Conservation (phyloP, 1,140 invertebrate species). For the Tetragonula clypearis region DNA sequence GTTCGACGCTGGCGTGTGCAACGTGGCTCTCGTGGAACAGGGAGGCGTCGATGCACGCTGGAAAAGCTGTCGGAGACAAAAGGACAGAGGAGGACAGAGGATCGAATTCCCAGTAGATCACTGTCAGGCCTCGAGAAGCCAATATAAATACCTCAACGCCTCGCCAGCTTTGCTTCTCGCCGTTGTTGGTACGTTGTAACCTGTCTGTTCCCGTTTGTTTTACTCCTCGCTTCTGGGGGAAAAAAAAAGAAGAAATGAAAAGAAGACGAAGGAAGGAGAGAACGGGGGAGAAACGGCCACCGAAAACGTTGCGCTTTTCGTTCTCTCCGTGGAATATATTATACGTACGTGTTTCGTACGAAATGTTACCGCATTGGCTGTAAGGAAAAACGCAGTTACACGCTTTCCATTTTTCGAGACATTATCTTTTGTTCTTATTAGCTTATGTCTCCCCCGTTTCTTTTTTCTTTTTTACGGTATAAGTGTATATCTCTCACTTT, state of each 20-base stretch:
- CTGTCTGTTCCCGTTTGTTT: constrained; percentile 74
- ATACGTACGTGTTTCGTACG: not conserved
- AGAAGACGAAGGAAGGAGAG: no score
- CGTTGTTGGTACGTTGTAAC: constrained; percentile 68
- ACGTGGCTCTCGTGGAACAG: not conserved
- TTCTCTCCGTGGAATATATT: constrained; percentile 11
- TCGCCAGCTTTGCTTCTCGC: constrained; percentile 67
- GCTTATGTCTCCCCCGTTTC: no score
- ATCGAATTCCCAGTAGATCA: constrained; percentile 81
- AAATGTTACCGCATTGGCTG: no score
- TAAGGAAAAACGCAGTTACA: no score
- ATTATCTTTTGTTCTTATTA: no score
- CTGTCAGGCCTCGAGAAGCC: constrained; percentile 80
- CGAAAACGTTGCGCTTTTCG: not conserved
- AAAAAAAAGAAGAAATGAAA: not conserved
- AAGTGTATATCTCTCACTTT: no score
- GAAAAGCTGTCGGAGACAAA: constrained; percentile 60
- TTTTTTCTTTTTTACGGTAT: no score
- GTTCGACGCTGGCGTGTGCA: constrained; percentile 68
- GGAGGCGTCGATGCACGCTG: constrained; percentile 42
- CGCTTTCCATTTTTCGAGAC: no score
- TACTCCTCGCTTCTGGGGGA: constrained; percentile 43
- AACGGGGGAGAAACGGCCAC: not conserved
- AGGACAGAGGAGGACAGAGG: constrained; percentile 70
- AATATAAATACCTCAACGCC: constrained; percentile 82